Base-by-base conservation (phyloP, 2,113 vertebrate species). In the Saccopteryx bilineata region DNA sequence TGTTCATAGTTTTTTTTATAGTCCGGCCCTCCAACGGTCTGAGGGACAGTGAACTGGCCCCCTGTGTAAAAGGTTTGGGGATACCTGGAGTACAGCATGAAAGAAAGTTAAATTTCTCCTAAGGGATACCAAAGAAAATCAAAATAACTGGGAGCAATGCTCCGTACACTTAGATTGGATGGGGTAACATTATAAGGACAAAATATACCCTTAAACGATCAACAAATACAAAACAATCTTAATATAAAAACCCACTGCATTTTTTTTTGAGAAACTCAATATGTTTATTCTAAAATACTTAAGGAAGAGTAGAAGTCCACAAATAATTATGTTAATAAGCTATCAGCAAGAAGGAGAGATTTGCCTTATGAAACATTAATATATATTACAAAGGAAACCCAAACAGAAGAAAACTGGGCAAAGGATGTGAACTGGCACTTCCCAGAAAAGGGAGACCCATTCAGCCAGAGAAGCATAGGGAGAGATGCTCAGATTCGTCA, bases 251-350 rank as follows among this genome's bases (percentile, higher is more conserved):
- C 60, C 15, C 17, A n/a, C 19, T 39, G 54, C 23, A 56, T 82
- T 76, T 76, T 85, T 85, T 39, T 91, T 63, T 19, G 5, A 84
- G 80, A 66, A 88, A 79, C 26, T 24, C 19, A 83, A 12, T 58
- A 48, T 9, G 86, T 76, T 52, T 85, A 92, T 87, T 93, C 58
- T 17, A 90, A 94, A 87, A 58, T 66, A 54, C 54, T 60, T 46
- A 58, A 46, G 48, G 48, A 88, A 71, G 86, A 26, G 63, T 52
- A 90, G 61, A 81, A 3, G 0, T 75, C n/a, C 48, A 80, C 21
- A 52, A 71, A 90, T 39, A 78, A 90, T 87, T n/a, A 63, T 74
- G 24, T 39, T 48, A 78, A 39, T 39, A 52, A 31, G 76, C 71
- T 18, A 60, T 15, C 15, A 94, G 1, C 33, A 68, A 75, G 56